Conservation (phyloP, 1,140 invertebrate genomes). For the Ips typographus region DNA sequence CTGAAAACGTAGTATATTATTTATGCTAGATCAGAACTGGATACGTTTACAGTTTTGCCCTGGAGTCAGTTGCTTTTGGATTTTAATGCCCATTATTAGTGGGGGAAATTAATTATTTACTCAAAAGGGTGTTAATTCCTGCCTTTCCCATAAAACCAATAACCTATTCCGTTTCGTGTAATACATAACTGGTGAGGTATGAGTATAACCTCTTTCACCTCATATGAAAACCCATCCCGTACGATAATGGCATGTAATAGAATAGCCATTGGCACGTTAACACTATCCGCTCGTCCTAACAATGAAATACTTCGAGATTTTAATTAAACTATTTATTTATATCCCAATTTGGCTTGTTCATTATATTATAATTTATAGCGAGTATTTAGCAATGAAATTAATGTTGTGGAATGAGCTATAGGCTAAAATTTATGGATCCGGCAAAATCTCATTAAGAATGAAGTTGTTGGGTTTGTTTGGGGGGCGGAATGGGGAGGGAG, state of each 20-base stretch:
- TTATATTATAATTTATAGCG: constrained; percentile 53
- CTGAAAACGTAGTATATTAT: no score
- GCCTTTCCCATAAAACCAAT: no score
- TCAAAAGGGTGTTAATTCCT: no score
- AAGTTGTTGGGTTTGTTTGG: constrained; percentile 52
- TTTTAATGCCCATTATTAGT: no score
- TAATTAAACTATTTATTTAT: constrained; percentile 50
- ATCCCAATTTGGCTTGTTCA: constrained; percentile 51
- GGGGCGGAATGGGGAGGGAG: constrained; percentile 30
- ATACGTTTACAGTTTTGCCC: no score
- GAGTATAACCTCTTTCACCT: constrained; percentile 15
- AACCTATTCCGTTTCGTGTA: background rate
- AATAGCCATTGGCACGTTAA: constrained; percentile 28
- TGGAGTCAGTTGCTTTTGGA: no score
- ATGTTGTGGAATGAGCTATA: constrained; percentile 54
- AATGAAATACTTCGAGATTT: constrained; percentile 37
- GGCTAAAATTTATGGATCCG: constrained; percentile 54
- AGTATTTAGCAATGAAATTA: constrained; percentile 54
- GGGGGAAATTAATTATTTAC: no score
- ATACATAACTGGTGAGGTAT: constrained; percentile 10
- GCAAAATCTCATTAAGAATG: constrained; percentile 55
- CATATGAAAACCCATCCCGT: background rate
- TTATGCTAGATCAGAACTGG: no score
- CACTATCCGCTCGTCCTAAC: constrained; percentile 19
- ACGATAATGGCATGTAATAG: constrained; percentile 6